Evolutionary conservation across 1,140 invertebrate species (phyloP), one percentile per base, ranked within the genome.

Genomic region (Zophobas morio): DNA sequence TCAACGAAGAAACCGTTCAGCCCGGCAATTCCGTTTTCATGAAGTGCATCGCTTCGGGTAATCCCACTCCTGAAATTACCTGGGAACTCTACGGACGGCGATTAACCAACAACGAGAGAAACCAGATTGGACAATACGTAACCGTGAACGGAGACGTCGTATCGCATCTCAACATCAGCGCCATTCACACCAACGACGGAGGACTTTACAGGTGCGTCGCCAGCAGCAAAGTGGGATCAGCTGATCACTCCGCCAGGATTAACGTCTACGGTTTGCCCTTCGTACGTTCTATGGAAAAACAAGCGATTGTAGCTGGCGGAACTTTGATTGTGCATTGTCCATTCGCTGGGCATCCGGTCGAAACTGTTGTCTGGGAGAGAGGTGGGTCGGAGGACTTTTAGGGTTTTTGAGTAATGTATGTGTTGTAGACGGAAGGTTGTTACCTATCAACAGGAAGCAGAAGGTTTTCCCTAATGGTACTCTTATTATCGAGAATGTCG

Each of bases 371-470:
- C 6, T 99, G 97, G 97, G 96, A 97, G 87, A 91, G 96, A 88
- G 96, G 92, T 82, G 89, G 85, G 85, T 84, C 84, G 85, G 47
- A 60, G 20, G 0, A 20, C 20, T 60, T 60, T 37, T 60, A 34
- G 49, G 2, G 3, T n/a, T 57, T 1, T 37, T 53, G 32, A 63
- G 32, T 60, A 32, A 40, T 72, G 5, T n/a, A 40, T 78, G 63
- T 71, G 81, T 82, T 84, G 56, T 81, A 92, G 91, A 91, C 86
- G 90, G 88, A 35, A 53, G 94, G 54, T 90, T 93, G 4, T 88
- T 99, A 56, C 97, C 97, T 57, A 97, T 97, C 85, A 98, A 98
- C 86, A 92, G 97, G 82, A 96, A 98, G 82, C 97, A 99, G 84
- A 96, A 96, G 83, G 96, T 98, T 20, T 96, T 96, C 87, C 93